phyloP scores from a whole-genome alignment of 2,888 invertebrate species.

The Halocaridina rubra region DNA sequence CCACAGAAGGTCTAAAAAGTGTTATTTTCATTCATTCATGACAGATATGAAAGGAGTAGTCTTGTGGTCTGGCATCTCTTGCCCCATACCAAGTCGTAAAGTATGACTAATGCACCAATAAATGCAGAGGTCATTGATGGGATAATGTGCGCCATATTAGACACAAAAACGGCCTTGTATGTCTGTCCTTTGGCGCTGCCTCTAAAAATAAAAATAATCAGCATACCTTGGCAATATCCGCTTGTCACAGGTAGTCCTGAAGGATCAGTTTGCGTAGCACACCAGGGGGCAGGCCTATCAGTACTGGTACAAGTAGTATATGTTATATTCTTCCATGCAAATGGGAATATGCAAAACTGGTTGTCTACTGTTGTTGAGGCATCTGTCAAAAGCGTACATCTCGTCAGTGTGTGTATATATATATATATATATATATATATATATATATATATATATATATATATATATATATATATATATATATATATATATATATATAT shows the following conservation, averaged over 20 bases:
- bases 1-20: neutral
- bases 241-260: neutral
- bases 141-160: too few relatives aligned
- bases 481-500: too few relatives aligned
- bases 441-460: too few relatives aligned
- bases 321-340: neutral
- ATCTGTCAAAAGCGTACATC: neutral
- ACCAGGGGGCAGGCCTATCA: neutral
- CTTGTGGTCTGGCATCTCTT: too few relatives aligned
- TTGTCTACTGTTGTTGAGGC: neutral
- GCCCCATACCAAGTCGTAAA: too few relatives aligned
- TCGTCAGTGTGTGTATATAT: too few relatives aligned
- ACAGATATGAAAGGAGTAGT: neutral
- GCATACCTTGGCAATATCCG: neutral
- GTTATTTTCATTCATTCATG: neutral
- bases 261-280: neutral
- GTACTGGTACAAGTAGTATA: neutral
- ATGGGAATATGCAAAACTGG: neutral
- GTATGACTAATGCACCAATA: too few relatives aligned
- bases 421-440: too few relatives aligned
- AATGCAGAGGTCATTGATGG: too few relatives aligned
- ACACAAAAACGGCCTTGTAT: too few relatives aligned
- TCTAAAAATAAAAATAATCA: neutral
- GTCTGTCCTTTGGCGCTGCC: too few relatives aligned
- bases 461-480: too few relatives aligned